Evolutionary conservation across 2,113 vertebrate genomes (phyloP).

Genomic region (Hydrolagus affinis): DNA sequence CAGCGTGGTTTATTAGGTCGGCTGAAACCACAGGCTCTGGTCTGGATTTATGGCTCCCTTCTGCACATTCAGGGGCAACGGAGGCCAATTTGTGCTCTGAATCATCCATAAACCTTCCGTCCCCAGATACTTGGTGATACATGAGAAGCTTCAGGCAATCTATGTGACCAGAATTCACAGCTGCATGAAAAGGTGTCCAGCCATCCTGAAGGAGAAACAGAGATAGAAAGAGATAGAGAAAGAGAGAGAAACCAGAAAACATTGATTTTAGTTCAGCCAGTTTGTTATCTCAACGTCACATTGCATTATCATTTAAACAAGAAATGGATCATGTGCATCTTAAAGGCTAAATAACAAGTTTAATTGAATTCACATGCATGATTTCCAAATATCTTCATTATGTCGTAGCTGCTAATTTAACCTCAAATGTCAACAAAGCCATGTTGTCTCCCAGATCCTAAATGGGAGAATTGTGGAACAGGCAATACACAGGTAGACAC

Average conservation of each 20-base stretch:
- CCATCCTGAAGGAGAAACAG: conserved; percentile 62
- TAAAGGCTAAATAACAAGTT: too few species aligned
- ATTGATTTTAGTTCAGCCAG: not conserved
- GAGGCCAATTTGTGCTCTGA: conserved; percentile 36
- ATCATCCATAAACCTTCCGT: conserved; percentile 37
- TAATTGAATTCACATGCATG: too few species aligned
- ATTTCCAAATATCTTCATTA: too few species aligned
- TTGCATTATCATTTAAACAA: not conserved
- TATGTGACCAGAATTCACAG: conserved; percentile 73
- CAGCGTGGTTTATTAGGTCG: conserved; percentile 72
- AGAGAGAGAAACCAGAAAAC: not conserved
- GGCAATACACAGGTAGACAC: not conserved
- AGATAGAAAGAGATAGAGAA: too few species aligned
- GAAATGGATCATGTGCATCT: not conserved
- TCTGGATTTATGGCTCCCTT: conserved; percentile 40
- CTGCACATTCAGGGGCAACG: conserved; percentile 43
- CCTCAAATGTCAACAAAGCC: not conserved
- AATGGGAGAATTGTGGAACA: not conserved
- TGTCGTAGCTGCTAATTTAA: too few species aligned
- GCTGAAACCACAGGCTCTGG: conserved; percentile 52
- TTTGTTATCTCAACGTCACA: not conserved
- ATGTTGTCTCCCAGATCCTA: not conserved
- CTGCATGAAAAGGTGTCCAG: conserved; percentile 76
- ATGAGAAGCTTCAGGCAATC: conserved; percentile 75
- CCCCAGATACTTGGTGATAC: conserved; percentile 46